phyloP scores from a whole-genome alignment of 2,888 invertebrate genomes.

The Acanthopleura granulata region DNA sequence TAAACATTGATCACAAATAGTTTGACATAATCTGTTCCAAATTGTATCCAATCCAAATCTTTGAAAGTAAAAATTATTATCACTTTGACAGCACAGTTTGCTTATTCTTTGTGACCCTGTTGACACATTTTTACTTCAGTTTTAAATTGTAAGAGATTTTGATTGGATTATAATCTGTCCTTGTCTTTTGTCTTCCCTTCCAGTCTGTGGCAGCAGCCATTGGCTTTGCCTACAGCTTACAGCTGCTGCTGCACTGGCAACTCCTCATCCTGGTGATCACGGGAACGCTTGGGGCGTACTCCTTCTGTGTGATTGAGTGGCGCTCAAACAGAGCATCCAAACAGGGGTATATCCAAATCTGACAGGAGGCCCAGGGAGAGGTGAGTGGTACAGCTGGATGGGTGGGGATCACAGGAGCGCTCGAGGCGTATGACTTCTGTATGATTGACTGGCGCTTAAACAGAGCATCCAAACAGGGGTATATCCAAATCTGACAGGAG shows the following conservation, averaged over 20 bases:
- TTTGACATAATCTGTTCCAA: too few relatives aligned
- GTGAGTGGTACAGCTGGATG: neutral
- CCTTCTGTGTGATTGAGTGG: conserved; percentile 65
- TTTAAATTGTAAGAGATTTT: too few relatives aligned
- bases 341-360: neutral
- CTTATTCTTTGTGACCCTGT: too few relatives aligned
- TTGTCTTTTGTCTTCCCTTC: conserved; percentile 29
- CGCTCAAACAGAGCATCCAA: conserved; percentile 24
- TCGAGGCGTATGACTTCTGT: conserved; percentile 58
- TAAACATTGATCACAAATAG: too few relatives aligned
- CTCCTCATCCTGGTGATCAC: conserved; percentile 67
- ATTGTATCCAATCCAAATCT: too few relatives aligned
- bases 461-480: neutral
- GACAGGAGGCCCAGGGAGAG: neutral
- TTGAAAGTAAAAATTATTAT: too few relatives aligned
- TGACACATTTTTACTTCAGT: too few relatives aligned
- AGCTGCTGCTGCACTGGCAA: conserved; percentile 69
- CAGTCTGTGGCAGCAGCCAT: conserved; percentile 70
- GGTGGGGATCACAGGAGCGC: conserved; percentile 15
- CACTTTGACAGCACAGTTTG: too few relatives aligned
- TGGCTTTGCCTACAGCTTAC: conserved; percentile 70
- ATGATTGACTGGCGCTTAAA: conserved; percentile 58
- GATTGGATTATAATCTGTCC: too few relatives aligned
- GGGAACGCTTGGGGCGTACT: conserved; percentile 49
- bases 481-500: neutral